These are phyloP conservation scores for Chaetorhynchus papuensis DNA, from an alignment of 2,113 vertebrate genomes.

Conservation along the genomic window DNA sequence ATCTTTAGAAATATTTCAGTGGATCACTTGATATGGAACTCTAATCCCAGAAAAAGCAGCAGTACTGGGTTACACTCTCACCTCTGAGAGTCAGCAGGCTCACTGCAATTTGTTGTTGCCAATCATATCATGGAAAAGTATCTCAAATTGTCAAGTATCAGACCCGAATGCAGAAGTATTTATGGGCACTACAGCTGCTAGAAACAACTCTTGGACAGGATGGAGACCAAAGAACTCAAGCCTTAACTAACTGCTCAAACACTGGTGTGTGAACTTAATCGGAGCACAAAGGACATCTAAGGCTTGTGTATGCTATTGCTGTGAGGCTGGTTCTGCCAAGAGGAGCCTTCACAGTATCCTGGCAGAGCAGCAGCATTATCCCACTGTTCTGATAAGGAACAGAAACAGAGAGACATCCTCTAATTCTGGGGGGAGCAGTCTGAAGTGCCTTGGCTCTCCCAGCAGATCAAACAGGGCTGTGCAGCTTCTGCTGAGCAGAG, in stretches of 20 bases:
- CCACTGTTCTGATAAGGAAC: neutral
- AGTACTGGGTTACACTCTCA: neutral
- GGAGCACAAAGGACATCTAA: neutral
- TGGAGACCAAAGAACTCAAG: neutral
- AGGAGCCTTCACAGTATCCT: neutral
- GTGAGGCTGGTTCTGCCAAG: neutral
- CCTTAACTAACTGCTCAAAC: neutral
- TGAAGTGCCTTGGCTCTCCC: neutral
- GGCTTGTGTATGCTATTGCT: neutral
- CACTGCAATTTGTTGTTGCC: neutral
- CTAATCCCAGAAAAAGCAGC: neutral
- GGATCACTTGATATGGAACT: neutral
- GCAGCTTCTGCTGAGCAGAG: neutral
- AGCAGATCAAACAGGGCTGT: accelerated
- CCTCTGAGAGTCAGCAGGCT: neutral
- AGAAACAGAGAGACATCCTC: neutral
- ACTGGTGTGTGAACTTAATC: neutral
- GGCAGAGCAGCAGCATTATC: neutral
- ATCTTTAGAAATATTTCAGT: neutral
- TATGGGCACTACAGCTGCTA: neutral
- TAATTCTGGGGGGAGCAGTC: neutral
- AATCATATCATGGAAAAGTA: neutral
- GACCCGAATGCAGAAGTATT: neutral
- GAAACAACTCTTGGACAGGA: neutral
- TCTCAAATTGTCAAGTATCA: neutral